A percentile compares a stretch with the other conserved stretches of the same genome.
These are phyloP conservation scores for Didymodactylos carnosus DNA, from an alignment of 2,888 invertebrate genomes.

Conservation along the genomic window DNA sequence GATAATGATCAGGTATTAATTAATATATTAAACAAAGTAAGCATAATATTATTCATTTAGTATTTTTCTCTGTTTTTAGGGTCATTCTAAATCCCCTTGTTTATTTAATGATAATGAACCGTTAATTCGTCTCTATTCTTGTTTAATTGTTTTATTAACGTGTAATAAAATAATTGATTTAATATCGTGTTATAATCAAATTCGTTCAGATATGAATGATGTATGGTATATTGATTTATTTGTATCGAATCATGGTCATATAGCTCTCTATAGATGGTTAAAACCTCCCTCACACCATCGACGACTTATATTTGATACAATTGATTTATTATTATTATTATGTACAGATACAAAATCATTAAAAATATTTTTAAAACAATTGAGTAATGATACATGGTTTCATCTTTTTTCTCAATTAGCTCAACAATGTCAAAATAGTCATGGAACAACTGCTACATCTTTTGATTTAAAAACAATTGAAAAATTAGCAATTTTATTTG, in stretches of 20 bases:
- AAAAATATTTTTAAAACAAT: not conserved
- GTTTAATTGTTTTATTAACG: not conserved
- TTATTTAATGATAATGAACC: not conserved
- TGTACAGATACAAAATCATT: not conserved
- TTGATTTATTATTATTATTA: not conserved
- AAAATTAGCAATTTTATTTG: not conserved
- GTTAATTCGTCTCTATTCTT: not conserved
- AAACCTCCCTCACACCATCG: not conserved
- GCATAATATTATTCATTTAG: too few species aligned
- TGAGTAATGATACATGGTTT: conserved; percentile 1
- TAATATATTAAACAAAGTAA: too few species aligned
- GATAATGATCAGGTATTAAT: too few species aligned
- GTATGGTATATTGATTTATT: not conserved
- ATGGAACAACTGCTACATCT: too few species aligned
- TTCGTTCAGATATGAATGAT: not conserved
- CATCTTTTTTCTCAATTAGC: not conserved
- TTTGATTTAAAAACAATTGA: not conserved
- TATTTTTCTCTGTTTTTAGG: not conserved
- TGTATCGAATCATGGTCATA: not conserved
- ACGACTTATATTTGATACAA: not conserved
- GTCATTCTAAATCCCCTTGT: not conserved
- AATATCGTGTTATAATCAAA: not conserved
- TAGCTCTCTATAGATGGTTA: not conserved
- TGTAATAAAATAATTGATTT: not conserved
- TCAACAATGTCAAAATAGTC: not conserved